Evolutionary conservation across 2,888 invertebrate species (phyloP).

Genomic region (Drosophila buzzatii): DNA sequence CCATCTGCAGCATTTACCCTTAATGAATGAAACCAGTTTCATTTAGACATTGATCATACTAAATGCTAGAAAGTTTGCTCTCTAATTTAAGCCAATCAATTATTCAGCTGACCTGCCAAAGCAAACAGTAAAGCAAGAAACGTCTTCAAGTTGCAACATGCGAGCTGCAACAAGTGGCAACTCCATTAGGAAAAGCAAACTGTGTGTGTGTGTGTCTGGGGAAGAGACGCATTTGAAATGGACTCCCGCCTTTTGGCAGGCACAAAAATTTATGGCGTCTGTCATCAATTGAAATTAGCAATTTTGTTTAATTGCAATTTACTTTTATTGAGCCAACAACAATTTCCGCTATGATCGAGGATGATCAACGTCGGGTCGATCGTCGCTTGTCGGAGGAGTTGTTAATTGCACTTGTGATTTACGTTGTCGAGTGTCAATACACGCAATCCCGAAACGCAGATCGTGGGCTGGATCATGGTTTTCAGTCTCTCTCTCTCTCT

Average conservation of each 20-base stretch:
- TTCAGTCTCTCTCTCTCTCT: background rate
- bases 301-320: constrained; percentile 81
- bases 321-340: constrained; percentile 80
- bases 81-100: constrained; percentile 27
- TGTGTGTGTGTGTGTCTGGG: background rate
- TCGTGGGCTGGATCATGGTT: constrained; percentile 20
- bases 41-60: background rate
- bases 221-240: constrained; percentile 27
- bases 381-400: constrained; percentile 51
- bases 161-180: constrained; percentile 25
- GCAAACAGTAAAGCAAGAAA: constrained; percentile 1
- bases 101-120: constrained; percentile 13
- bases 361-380: constrained; percentile 39
- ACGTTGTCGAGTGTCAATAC: constrained; percentile 76
- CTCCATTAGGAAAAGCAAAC: constrained; percentile 25
- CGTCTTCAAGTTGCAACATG: constrained; percentile 4
- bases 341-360: constrained; percentile 66
- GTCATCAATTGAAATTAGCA: constrained; percentile 80
- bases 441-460: constrained; percentile 63
- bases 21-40: constrained; percentile 8
- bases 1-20: constrained; percentile 3
- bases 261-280: constrained; percentile 69
- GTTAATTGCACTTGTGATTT: constrained; percentile 81
- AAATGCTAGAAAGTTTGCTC: constrained; percentile 22
- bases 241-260: constrained; percentile 32